Percentiles rank a stretch among this genome's conserved stretches.
Evolutionary conservation across 2,888 invertebrate species (phyloP).

Genomic region (Masnerella sp.): DNA sequence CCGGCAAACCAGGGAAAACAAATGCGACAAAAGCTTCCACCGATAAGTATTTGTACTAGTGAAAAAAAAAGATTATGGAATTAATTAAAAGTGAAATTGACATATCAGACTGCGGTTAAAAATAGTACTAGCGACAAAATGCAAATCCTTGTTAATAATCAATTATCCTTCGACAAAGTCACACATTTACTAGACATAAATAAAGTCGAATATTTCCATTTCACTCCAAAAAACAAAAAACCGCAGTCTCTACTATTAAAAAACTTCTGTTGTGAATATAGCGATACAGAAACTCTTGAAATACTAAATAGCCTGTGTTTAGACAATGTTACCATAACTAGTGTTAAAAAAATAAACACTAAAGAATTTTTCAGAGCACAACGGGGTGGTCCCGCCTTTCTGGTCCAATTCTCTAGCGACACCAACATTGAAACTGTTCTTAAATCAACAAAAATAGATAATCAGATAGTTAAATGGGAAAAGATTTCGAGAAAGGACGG

Average conservation of each 20-base stretch:
- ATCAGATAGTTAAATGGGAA: constrained; percentile 39
- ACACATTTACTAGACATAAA: neutral
- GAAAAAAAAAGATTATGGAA: too few relatives aligned
- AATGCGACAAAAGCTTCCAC: too few relatives aligned
- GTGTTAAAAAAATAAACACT: constrained; percentile 28
- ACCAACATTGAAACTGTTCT: neutral
- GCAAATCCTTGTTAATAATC: neutral
- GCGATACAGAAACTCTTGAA: neutral
- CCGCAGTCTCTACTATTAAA: constrained; percentile 3
- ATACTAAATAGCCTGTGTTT: neutral
- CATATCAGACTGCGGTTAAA: too few relatives aligned
- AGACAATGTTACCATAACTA: constrained; percentile 13
- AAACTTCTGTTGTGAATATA: constrained; percentile 4
- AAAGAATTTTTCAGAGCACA: constrained; percentile 30
- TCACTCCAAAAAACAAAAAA: constrained; percentile 6
- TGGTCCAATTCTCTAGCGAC: constrained; percentile 6
- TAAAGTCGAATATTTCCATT: constrained; percentile 7
- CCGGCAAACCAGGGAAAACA: too few relatives aligned
- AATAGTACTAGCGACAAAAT: too few relatives aligned
- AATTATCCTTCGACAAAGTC: neutral
- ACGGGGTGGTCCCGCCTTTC: constrained; percentile 1
- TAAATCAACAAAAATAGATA: neutral
- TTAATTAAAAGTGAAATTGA: too few relatives aligned
- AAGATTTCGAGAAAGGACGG: constrained; percentile 14
- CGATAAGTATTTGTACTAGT: too few relatives aligned